Percentiles rank a stretch among this genome's conserved stretches.
These are phyloP conservation scores for Sinocyclocheilus anophthalmus DNA, from an alignment of 2,113 vertebrate species.

Conservation along the genomic window DNA sequence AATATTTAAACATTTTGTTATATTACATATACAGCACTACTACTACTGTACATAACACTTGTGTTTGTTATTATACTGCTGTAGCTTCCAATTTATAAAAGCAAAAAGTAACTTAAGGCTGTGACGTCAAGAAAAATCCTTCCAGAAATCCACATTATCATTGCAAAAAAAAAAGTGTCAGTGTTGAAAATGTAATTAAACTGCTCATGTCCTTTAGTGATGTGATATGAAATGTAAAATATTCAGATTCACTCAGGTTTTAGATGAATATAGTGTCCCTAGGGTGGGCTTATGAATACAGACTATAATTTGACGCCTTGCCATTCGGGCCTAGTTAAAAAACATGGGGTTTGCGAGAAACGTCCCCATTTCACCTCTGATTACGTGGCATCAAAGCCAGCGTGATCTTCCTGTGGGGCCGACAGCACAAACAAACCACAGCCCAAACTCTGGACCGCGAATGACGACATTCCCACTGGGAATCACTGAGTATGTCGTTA, in stretches of 20 bases:
- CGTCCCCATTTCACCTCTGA: constrained; percentile 18
- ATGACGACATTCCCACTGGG: neutral
- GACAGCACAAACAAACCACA: neutral
- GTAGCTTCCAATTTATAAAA: neutral
- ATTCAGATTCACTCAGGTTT: constrained; percentile 22
- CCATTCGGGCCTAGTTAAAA: constrained; percentile 14
- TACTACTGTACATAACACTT: neutral
- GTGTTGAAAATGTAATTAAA: constrained; percentile 1
- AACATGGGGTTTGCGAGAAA: neutral
- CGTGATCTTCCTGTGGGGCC: neutral
- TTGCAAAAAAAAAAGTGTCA: neutral
- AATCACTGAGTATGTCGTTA: neutral
- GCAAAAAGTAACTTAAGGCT: neutral
- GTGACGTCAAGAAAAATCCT: neutral
- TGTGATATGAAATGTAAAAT: neutral
- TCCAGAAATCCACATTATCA: neutral
- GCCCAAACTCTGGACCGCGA: neutral
- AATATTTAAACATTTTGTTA: too few relatives aligned
- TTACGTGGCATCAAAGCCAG: constrained; percentile 15
- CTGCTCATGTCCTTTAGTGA: neutral
- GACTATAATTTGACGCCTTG: constrained; percentile 11
- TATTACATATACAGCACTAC: too few relatives aligned
- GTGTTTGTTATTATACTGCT: neutral
- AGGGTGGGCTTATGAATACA: constrained; percentile 18
- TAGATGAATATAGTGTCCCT: neutral